Conservation (phyloP, 2,113 vertebrate genomes). For the Apeltes quadracus region DNA sequence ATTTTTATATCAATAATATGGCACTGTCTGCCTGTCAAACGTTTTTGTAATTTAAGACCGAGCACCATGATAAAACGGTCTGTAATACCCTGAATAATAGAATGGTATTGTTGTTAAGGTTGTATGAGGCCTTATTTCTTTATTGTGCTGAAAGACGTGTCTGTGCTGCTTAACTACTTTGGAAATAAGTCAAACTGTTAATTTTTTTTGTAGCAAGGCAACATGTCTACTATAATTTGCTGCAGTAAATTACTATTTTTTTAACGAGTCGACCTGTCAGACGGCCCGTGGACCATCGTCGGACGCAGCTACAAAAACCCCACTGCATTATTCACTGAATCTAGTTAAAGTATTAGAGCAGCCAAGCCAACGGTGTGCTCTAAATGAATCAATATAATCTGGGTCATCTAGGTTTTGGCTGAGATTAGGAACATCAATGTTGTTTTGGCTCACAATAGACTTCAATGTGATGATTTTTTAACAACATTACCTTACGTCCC, state of each 20-base stretch:
- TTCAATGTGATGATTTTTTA: background rate
- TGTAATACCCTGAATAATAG: conserved; percentile 2
- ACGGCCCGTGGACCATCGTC: background rate
- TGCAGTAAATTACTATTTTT: background rate
- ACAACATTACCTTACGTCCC: background rate
- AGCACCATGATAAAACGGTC: background rate
- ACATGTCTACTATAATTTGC: background rate
- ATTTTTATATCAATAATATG: background rate
- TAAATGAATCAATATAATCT: background rate
- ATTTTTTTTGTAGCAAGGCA: background rate
- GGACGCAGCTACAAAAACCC: background rate
- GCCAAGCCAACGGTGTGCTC: background rate
- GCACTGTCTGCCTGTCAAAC: background rate
- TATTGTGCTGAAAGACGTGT: background rate
- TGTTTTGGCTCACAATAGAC: background rate
- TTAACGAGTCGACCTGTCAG: background rate
- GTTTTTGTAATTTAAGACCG: conserved; percentile 4
- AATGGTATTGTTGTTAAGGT: conserved; percentile 1
- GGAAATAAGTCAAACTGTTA: background rate
- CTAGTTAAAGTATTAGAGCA: background rate
- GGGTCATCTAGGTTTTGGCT: background rate
- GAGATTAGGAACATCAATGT: background rate
- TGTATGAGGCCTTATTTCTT: background rate
- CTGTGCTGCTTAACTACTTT: background rate
- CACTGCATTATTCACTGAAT: background rate